Evolutionary conservation across 2,797 vertebrate genomes (phyloP).

Genomic region (Stomatorhinus walkeri): DNA sequence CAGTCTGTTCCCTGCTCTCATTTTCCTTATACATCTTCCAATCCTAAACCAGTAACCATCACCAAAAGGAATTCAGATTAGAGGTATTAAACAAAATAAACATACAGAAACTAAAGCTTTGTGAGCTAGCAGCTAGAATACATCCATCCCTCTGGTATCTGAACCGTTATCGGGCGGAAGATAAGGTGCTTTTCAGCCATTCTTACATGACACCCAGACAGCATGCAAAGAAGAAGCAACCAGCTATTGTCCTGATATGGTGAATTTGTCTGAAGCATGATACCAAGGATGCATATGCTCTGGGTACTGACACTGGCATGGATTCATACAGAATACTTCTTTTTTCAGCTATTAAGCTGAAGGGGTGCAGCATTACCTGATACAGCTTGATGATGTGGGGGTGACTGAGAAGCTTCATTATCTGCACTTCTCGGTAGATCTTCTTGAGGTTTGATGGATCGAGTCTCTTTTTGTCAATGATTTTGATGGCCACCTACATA

Average conservation of each 20-base stretch:
- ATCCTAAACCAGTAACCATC: background rate
- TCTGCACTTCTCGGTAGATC: conserved; percentile 74
- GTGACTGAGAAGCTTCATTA: conserved; percentile 76
- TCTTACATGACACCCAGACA: background rate
- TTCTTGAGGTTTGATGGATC: conserved; percentile 70
- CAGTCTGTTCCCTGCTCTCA: background rate
- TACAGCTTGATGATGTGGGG: conserved; percentile 74
- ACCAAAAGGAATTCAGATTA: background rate
- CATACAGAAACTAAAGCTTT: background rate
- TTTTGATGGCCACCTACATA: conserved; percentile 76
- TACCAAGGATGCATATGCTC: background rate
- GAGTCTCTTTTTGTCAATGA: conserved; percentile 74
- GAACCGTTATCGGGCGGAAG: background rate
- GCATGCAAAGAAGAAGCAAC: background rate
- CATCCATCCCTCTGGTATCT: background rate
- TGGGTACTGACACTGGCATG: background rate
- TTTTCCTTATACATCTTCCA: background rate
- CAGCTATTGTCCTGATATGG: background rate
- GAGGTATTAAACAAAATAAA: background rate
- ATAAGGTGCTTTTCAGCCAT: background rate
- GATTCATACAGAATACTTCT: background rate
- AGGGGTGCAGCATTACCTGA: conserved; percentile 54
- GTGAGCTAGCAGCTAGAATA: background rate
- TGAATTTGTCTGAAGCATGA: background rate
- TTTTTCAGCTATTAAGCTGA: background rate